A percentile compares a stretch with the other conserved stretches of the same genome.
Evolutionary conservation across 2,113 vertebrate genomes (phyloP).

Genomic region (Sinocyclocheilus grahami): DNA sequence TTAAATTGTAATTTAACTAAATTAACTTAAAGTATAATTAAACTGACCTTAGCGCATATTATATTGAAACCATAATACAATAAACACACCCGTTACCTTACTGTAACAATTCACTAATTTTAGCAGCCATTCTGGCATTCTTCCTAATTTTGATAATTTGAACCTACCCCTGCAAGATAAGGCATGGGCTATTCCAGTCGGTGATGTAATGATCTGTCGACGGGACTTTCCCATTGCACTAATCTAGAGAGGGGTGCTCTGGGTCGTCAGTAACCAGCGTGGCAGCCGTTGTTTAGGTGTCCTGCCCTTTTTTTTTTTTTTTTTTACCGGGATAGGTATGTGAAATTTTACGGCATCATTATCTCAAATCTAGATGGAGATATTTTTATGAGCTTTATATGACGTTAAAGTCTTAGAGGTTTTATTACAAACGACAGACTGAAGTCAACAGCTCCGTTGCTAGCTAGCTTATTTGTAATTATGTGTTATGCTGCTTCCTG

Average conservation of each 20-base stretch:
- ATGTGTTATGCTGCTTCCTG: neutral
- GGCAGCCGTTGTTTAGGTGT: conserved; percentile 6
- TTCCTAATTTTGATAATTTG: neutral
- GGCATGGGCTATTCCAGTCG: conserved; percentile 58
- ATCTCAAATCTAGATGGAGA: neutral
- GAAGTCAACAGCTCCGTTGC: neutral
- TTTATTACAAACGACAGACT: neutral
- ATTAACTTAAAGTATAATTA: neutral
- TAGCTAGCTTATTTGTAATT: neutral
- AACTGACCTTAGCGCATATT: neutral
- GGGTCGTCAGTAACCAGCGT: neutral
- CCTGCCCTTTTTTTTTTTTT: neutral
- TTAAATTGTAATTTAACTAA: neutral
- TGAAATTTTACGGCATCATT: neutral
- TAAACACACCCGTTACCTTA: neutral
- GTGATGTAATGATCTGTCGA: neutral
- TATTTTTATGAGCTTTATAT: neutral
- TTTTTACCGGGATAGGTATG: conserved; percentile 12
- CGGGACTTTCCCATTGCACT: conserved; percentile 37
- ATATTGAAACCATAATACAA: neutral
- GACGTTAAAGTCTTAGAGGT: neutral
- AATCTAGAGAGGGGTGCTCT: conserved; percentile 19
- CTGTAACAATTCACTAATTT: neutral
- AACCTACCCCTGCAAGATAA: neutral
- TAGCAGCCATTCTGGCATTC: neutral